Evolutionary conservation across 2,888 invertebrate species (phyloP).

Genomic region (Pyrochroa serraticornis): DNA sequence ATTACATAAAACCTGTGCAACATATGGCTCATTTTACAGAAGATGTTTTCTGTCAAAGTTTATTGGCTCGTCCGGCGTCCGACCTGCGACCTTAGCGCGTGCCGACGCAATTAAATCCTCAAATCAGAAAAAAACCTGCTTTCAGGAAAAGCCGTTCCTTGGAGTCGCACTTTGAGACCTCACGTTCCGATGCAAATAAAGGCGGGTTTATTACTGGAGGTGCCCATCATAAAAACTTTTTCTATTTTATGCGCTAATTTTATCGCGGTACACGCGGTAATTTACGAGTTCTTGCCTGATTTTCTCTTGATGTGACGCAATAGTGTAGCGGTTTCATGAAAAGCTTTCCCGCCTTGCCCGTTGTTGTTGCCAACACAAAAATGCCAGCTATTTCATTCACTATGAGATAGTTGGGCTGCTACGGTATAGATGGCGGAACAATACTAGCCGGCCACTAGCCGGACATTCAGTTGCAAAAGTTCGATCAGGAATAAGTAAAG

Average conservation of each 20-base stretch:
- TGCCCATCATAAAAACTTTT: neutral
- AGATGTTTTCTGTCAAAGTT: conserved; percentile 31
- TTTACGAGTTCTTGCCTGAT: neutral
- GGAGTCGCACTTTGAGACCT: neutral
- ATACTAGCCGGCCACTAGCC: conserved; percentile 14
- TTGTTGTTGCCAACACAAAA: conserved; percentile 38
- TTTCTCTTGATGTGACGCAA: neutral
- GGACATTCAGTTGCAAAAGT: neutral
- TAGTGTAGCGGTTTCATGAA: no score
- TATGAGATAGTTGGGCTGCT: conserved; percentile 44
- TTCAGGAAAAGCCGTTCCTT: no score
- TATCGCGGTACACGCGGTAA: neutral
- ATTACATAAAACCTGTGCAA: conserved; percentile 43
- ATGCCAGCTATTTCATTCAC: conserved; percentile 46
- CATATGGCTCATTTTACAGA: conserved; percentile 40
- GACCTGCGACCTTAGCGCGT: conserved; percentile 42
- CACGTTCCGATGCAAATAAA: conserved; percentile 7
- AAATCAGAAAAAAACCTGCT: conserved; percentile 34
- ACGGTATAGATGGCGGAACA: conserved; percentile 49
- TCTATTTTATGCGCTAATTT: neutral
- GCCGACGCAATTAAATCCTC: conserved; percentile 44
- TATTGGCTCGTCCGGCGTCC: conserved; percentile 33
- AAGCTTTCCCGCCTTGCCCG: conserved; percentile 2
- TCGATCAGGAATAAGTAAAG: neutral
- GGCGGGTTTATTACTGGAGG: neutral